Evolutionary conservation across 2,888 invertebrate species (phyloP).

Genomic region (Podotricha telesiphe): DNA sequence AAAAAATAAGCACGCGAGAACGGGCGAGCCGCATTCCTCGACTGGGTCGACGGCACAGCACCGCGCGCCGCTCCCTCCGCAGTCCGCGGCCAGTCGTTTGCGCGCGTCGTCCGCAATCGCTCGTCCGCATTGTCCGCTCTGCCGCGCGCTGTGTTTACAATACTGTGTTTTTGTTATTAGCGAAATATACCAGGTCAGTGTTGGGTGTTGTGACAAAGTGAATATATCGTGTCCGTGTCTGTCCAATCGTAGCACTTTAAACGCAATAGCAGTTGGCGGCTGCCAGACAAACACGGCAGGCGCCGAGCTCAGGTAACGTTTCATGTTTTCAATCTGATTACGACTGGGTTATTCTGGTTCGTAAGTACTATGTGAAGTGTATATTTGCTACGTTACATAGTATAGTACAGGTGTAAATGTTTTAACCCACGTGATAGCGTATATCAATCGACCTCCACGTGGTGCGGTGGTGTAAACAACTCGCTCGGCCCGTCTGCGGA

Average conservation of each 20-base stretch:
- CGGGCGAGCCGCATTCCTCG: constrained; percentile 78
- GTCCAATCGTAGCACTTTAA: constrained; percentile 49
- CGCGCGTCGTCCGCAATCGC: constrained; percentile 70
- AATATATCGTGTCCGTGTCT: constrained; percentile 48
- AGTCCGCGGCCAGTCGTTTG: constrained; percentile 68
- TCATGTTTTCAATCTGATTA: constrained; percentile 74
- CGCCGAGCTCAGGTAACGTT: constrained; percentile 79
- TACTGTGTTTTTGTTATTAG: constrained; percentile 72
- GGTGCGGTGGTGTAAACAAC: constrained; percentile 76
- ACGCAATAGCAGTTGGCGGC: constrained; percentile 61
- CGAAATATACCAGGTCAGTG: constrained; percentile 62
- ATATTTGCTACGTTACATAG: constrained; percentile 49
- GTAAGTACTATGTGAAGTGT: constrained; percentile 49
- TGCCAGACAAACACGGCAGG: constrained; percentile 71
- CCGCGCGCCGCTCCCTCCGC: constrained; percentile 53
- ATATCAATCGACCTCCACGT: constrained; percentile 71
- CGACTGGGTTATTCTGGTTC: constrained; percentile 58
- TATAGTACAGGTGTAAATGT: constrained; percentile 56
- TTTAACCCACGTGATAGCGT: constrained; percentile 72
- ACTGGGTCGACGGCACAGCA: constrained; percentile 75
- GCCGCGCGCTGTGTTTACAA: constrained; percentile 76
- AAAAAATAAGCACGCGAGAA: constrained; percentile 73
- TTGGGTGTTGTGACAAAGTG: constrained; percentile 65
- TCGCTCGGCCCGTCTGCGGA: constrained; percentile 63
- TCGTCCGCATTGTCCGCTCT: constrained; percentile 58